phyloP scores from a whole-genome alignment of 2,113 vertebrate genomes.

The Hymenochirus boettgeri region DNA sequence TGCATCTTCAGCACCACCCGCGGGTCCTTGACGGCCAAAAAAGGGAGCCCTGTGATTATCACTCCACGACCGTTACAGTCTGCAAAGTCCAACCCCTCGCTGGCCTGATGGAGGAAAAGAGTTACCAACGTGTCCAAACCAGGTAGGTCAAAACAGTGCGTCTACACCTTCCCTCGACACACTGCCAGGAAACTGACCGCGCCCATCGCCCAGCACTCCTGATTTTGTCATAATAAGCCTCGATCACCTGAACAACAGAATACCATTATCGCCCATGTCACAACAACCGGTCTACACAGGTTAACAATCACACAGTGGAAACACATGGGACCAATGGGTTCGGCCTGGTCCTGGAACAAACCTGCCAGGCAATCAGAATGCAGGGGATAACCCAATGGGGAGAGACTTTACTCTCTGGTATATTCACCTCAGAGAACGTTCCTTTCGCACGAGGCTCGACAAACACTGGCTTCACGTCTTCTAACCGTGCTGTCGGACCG shows the following conservation, averaged over 20 bases:
- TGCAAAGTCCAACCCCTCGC: slow-evolving; percentile 91
- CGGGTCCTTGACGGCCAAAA: slow-evolving; percentile 84
- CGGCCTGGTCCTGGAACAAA: no score
- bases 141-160: not conserved
- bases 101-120: slow-evolving; percentile 66
- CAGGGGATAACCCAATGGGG: no score
- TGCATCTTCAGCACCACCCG: slow-evolving; percentile 90
- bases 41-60: slow-evolving; percentile 88
- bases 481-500: slow-evolving; percentile 74
- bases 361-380: no score
- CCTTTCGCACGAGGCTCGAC: slow-evolving; percentile 84
- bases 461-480: slow-evolving; percentile 84
- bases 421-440: slow-evolving; percentile 81
- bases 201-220: slow-evolving; percentile 54
- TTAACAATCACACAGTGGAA: no score
- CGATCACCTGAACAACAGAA: slow-evolving; percentile 82
- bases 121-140: not conserved
- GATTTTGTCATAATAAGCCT: slow-evolving; percentile 77
- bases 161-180: slow-evolving; percentile 89
- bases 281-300: no score
- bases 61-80: slow-evolving; percentile 84
- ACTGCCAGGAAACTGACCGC: slow-evolving; percentile 83
- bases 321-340: no score
- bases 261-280: no score
- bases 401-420: no score